Conservation (phyloP, 2,888 invertebrate species). For the Mactromeris polynyma region DNA sequence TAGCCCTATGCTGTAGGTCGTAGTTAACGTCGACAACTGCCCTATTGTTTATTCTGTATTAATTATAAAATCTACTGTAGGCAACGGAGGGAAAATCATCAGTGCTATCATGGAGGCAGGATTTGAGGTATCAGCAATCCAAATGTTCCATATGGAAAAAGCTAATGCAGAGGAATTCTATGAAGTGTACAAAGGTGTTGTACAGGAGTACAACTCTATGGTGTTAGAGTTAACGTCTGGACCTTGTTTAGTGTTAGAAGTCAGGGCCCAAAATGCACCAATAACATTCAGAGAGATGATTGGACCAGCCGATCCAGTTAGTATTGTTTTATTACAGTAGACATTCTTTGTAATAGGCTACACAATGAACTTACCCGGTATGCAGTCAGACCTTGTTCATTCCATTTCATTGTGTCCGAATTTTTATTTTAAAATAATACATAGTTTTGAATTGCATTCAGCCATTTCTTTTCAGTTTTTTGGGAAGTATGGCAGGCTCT, state of each 20-base stretch:
- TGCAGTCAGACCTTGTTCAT: too few species aligned
- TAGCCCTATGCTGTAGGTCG: too few species aligned
- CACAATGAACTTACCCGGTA: not conserved
- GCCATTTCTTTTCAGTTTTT: too few species aligned
- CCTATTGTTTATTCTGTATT: not conserved
- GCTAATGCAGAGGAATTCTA: slow-evolving; percentile 96
- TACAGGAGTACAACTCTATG: slow-evolving; percentile 89
- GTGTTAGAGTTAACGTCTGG: slow-evolving; percentile 94
- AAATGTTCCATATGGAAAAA: slow-evolving; percentile 91
- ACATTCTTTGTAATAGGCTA: not conserved
- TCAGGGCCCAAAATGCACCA: slow-evolving; percentile 88
- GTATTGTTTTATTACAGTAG: slow-evolving; percentile 73
- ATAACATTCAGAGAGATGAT: slow-evolving; percentile 92
- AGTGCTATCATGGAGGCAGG: slow-evolving; percentile 92
- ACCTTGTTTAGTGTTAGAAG: slow-evolving; percentile 94
- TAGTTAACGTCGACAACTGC: too few species aligned
- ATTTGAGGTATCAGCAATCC: slow-evolving; percentile 93
- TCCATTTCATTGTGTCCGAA: too few species aligned
- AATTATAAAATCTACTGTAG: slow-evolving; percentile 72
- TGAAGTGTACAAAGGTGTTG: slow-evolving; percentile 95
- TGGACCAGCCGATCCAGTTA: slow-evolving; percentile 96
- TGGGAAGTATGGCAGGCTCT: too few species aligned
- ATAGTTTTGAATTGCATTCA: too few species aligned
- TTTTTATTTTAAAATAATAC: too few species aligned
- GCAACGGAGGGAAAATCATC: slow-evolving; percentile 90